A percentile compares a stretch with the other conserved stretches of the same genome.
These are phyloP conservation scores for Choristoneura fumiferana DNA, from an alignment of 1,140 invertebrate genomes.

Conservation along the genomic window DNA sequence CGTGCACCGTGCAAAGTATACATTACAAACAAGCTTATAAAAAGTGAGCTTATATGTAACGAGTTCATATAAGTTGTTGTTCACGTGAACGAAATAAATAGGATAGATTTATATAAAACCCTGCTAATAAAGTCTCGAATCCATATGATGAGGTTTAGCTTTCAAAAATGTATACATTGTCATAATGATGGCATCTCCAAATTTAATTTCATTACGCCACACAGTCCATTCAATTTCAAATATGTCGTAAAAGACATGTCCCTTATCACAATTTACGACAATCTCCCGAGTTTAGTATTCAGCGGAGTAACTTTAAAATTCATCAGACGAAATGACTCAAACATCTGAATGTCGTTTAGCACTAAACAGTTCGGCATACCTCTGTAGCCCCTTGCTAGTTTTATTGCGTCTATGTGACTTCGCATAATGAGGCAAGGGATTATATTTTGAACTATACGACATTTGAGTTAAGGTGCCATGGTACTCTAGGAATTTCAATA, in stretches of 20 bases:
- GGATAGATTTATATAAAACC: no score
- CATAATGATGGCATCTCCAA: background rate
- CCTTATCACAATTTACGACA: no score
- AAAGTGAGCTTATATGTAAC: no score
- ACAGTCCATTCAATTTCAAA: no score
- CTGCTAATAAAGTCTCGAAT: no score
- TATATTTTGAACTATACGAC: slow-evolving; percentile 2
- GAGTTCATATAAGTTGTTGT: no score
- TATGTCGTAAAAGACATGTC: no score
- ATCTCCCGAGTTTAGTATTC: slow-evolving; percentile 1
- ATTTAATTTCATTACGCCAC: slow-evolving; percentile 28
- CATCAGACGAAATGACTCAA: slow-evolving; percentile 12
- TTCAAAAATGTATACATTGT: no score
- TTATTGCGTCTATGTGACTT: slow-evolving; percentile 16
- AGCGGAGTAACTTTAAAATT: slow-evolving; percentile 12
- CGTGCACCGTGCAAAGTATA: no score
- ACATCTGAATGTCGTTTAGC: slow-evolving; percentile 10
- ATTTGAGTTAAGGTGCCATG: background rate
- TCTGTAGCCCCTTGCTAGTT: slow-evolving; percentile 8
- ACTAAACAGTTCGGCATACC: slow-evolving; percentile 13
- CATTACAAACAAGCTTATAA: no score
- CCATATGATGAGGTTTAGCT: no score
- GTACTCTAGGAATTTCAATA: background rate
- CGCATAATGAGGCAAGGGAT: slow-evolving; percentile 16
- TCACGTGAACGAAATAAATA: no score